Percentiles rank a stretch among this genome's conserved stretches.
phyloP scores from a whole-genome alignment of 2,888 invertebrate genomes.

The Ypsolopha sequella region DNA sequence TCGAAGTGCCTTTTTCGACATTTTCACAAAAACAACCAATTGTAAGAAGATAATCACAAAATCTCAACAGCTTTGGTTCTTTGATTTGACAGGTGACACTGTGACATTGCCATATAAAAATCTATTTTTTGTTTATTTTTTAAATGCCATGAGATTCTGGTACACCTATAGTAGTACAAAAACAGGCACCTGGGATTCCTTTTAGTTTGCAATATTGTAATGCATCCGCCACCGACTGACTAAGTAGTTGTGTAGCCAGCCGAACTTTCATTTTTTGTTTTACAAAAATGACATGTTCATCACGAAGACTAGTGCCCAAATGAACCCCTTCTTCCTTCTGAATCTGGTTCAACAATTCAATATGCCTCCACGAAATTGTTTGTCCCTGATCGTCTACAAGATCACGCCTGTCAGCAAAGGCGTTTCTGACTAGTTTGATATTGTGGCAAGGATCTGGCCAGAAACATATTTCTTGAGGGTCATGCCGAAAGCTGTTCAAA shows the following conservation, averaged over 20 bases:
- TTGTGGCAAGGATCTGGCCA: conserved; percentile 11
- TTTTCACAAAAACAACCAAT: too few relatives aligned
- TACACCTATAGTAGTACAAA: too few relatives aligned
- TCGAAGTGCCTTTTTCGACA: too few relatives aligned
- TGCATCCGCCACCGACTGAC: conserved; percentile 7
- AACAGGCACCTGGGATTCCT: neutral
- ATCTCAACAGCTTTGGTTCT: too few relatives aligned
- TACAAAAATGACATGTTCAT: conserved; percentile 5
- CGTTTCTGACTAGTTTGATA: conserved; percentile 8
- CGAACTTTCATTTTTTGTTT: conserved; percentile 8
- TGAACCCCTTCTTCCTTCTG: conserved; percentile 6
- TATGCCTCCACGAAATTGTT: neutral
- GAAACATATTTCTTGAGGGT: conserved; percentile 1
- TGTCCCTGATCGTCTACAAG: neutral
- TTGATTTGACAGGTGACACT: too few relatives aligned
- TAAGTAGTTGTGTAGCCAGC: conserved; percentile 5
- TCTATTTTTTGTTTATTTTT: too few relatives aligned
- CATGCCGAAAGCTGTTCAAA: neutral
- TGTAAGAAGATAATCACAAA: too few relatives aligned
- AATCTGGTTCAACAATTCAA: neutral
- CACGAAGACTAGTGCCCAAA: conserved; percentile 4
- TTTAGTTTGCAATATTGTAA: conserved; percentile 1
- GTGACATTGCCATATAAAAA: too few relatives aligned
- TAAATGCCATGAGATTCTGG: too few relatives aligned
- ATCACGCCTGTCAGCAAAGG: conserved; percentile 5